phyloP scores from a whole-genome alignment of 2,888 invertebrate genomes.

The Cremastinae sp. region DNA sequence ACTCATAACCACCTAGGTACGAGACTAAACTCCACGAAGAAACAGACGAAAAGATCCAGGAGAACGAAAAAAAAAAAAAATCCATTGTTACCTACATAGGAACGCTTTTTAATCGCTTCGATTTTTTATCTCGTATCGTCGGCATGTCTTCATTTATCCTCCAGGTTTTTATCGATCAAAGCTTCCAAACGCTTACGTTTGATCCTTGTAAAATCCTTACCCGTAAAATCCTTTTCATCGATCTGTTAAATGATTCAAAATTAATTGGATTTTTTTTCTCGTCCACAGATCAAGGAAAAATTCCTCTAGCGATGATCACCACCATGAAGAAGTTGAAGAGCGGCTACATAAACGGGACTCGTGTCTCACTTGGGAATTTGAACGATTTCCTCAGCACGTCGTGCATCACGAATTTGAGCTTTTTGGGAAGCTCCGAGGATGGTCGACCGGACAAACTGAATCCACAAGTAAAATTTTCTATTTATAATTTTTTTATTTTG shows the following conservation, averaged over 20 bases:
- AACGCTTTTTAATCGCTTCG: slow-evolving; percentile 26
- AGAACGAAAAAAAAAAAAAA: slow-evolving; percentile 6
- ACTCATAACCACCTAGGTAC: slow-evolving; percentile 93
- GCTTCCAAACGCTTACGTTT: slow-evolving; percentile 8
- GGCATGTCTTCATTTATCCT: slow-evolving; percentile 32
- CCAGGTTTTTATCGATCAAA: slow-evolving; percentile 4
- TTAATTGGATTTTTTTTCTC: neutral
- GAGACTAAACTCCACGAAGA: slow-evolving; percentile 56
- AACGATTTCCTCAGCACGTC: slow-evolving; percentile 98
- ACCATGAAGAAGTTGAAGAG: slow-evolving; percentile 99
- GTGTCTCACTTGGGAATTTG: slow-evolving; percentile 96
- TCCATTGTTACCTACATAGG: slow-evolving; percentile 3
- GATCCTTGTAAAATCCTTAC: too few relatives aligned
- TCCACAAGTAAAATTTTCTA: slow-evolving; percentile 76
- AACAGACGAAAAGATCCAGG: slow-evolving; percentile 9
- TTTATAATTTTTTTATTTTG: too few relatives aligned
- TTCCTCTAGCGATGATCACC: slow-evolving; percentile 96
- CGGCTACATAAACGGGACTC: slow-evolving; percentile 99
- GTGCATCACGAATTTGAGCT: slow-evolving; percentile 97
- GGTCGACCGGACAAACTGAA: slow-evolving; percentile 89
- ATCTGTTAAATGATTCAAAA: neutral
- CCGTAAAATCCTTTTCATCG: too few relatives aligned
- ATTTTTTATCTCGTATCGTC: slow-evolving; percentile 19
- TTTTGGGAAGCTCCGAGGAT: slow-evolving; percentile 95
- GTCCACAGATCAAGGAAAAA: slow-evolving; percentile 91